Evolutionary conservation across 2,888 invertebrate species (phyloP).

Genomic region (Drosophila niveifrons): DNA sequence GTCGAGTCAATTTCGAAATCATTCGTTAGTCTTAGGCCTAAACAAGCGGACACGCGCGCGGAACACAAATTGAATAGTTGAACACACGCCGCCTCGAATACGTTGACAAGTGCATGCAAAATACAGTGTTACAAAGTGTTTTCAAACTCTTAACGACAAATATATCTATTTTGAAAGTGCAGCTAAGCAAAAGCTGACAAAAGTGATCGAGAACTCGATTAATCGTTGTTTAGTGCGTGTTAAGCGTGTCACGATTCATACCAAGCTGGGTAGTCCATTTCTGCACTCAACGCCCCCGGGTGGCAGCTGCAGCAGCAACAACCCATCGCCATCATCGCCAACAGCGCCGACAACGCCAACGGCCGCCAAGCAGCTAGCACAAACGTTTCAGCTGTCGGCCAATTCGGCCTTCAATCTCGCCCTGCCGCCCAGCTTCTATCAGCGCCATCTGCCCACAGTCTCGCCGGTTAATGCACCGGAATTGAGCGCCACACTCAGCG

Average conservation of each 20-base stretch:
- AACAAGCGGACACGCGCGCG: constrained; percentile 83
- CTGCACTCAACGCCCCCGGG: constrained; percentile 83
- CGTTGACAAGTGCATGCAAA: constrained; percentile 22
- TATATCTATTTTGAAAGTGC: too few relatives aligned
- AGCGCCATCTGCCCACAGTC: constrained; percentile 52
- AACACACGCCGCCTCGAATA: constrained; percentile 17
- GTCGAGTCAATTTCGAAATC: constrained; percentile 83
- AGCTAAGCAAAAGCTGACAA: background rate
- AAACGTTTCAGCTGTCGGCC: constrained; percentile 81
- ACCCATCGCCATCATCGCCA: constrained; percentile 63
- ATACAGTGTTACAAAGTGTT: background rate
- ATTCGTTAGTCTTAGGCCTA: constrained; percentile 85
- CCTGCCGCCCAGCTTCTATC: constrained; percentile 73
- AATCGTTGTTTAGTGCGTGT: constrained; percentile 24
- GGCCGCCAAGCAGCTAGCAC: constrained; percentile 68
- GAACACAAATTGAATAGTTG: constrained; percentile 18
- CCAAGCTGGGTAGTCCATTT: constrained; percentile 86
- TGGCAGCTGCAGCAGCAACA: constrained; percentile 81
- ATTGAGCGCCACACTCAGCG: constrained; percentile 20
- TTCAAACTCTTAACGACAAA: too few relatives aligned
- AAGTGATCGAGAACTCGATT: background rate
- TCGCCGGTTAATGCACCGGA: constrained; percentile 46
- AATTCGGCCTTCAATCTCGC: constrained; percentile 85
- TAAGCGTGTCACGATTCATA: constrained; percentile 20
- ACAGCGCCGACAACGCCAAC: constrained; percentile 34